Percentiles rank a stretch among this genome's conserved stretches.
Conservation (phyloP, 2,113 vertebrate species). For the Sander vitreus region DNA sequence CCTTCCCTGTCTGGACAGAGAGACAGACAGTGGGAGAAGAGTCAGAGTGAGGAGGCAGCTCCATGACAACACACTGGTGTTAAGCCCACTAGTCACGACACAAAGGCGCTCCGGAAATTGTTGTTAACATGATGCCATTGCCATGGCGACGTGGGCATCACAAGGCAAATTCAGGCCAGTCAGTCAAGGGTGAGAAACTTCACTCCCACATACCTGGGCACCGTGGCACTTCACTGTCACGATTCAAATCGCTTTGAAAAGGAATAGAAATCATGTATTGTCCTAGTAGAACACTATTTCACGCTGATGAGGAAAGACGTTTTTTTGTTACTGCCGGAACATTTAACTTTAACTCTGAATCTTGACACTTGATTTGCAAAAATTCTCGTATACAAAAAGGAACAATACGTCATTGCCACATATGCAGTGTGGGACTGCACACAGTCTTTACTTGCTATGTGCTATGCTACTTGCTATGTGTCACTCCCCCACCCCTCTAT, state of each 20-base stretch:
- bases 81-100: slow-evolving; percentile 70
- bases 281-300: not conserved
- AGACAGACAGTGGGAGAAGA: slow-evolving; percentile 31
- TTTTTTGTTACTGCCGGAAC: not conserved
- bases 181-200: slow-evolving; percentile 64
- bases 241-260: slow-evolving; percentile 35
- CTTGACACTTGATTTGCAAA: slow-evolving; percentile 18
- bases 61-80: slow-evolving; percentile 23
- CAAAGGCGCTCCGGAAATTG: slow-evolving; percentile 29
- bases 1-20: slow-evolving; percentile 39
- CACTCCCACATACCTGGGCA: slow-evolving; percentile 59
- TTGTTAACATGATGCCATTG: slow-evolving; percentile 36
- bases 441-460: slow-evolving; percentile 30
- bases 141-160: slow-evolving; percentile 53
- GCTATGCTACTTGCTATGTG: slow-evolving; percentile 25
- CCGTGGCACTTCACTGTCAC: slow-evolving; percentile 53
- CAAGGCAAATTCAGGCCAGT: slow-evolving; percentile 49
- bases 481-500: not conserved
- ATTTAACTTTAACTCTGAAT: not conserved
- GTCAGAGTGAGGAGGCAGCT: slow-evolving; percentile 50
- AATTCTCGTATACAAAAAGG: not conserved
- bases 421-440: not conserved
- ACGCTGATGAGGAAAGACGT: slow-evolving; percentile 2
- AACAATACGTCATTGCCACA: not conserved
- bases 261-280: not conserved